phyloP scores from a whole-genome alignment of 2,888 invertebrate genomes.

The Lasioglossum pauxillum region DNA sequence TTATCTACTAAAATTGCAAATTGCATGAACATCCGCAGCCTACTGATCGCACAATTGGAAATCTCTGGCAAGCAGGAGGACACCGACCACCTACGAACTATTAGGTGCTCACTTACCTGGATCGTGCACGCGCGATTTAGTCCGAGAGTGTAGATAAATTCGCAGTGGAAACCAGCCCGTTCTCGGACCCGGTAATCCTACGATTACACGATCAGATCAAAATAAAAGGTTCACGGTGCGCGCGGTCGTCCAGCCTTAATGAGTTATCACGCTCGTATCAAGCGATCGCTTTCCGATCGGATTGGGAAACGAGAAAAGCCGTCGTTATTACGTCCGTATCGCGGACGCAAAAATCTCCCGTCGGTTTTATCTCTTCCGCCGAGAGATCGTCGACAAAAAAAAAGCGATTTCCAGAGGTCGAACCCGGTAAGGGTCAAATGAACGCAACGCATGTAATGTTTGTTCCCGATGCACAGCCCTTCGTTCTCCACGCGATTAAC shows the following conservation, averaged over 20 bases:
- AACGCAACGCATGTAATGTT: slow-evolving; percentile 10
- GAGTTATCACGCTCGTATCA: slow-evolving; percentile 27
- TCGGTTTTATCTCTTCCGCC: neutral
- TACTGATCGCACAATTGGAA: slow-evolving; percentile 41
- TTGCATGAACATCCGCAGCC: too few species aligned
- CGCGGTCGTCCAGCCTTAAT: slow-evolving; percentile 1
- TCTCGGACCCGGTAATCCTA: slow-evolving; percentile 29
- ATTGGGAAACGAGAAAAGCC: slow-evolving; percentile 13
- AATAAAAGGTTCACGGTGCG: slow-evolving; percentile 14
- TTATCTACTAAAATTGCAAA: too few species aligned
- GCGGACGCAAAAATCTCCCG: slow-evolving; percentile 10
- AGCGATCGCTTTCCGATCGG: slow-evolving; percentile 28
- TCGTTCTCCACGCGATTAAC: slow-evolving; percentile 16
- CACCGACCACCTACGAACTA: slow-evolving; percentile 59
- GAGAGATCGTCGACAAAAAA: neutral
- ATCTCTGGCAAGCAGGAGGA: slow-evolving; percentile 47
- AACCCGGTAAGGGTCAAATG: neutral
- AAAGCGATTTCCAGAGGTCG: slow-evolving; percentile 7
- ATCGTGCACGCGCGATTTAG: slow-evolving; percentile 61
- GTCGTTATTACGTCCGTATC: slow-evolving; percentile 19
- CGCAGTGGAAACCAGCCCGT: slow-evolving; percentile 27
- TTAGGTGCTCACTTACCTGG: slow-evolving; percentile 64
- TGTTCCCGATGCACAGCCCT: neutral
- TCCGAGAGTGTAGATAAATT: slow-evolving; percentile 57
- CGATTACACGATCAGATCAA: slow-evolving; percentile 55